These are phyloP conservation scores for Serilophus lunatus DNA, from an alignment of 2,113 vertebrate species.

Conservation along the genomic window DNA sequence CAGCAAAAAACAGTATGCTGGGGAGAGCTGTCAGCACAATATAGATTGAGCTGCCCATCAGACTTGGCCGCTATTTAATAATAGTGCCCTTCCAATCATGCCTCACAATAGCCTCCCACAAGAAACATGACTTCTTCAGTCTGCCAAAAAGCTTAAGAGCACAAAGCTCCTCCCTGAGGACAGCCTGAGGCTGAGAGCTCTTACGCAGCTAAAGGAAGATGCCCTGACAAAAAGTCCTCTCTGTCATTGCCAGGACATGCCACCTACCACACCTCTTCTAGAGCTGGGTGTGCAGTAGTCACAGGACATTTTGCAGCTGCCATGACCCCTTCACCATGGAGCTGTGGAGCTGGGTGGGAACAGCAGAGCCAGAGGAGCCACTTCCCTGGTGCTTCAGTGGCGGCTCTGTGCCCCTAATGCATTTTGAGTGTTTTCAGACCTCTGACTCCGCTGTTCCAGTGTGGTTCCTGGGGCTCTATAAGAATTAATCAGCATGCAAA, in stretches of 20 bases:
- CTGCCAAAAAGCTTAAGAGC: not conserved
- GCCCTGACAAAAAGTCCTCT: not conserved
- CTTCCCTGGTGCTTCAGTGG: not conserved
- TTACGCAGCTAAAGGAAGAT: not conserved
- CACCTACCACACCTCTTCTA: not conserved
- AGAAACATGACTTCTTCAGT: not conserved
- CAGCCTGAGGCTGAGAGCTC: not conserved
- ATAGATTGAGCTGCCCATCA: not conserved
- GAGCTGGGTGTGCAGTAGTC: not conserved
- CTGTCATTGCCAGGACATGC: not conserved
- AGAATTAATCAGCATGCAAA: not conserved
- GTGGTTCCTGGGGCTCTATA: not conserved
- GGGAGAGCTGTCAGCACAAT: not conserved
- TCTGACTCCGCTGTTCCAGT: not conserved
- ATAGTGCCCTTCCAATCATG: not conserved
- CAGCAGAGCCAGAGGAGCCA: not conserved
- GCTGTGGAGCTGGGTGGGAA: not conserved
- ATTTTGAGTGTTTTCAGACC: not conserved
- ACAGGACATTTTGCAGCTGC: not conserved
- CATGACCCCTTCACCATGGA: not conserved
- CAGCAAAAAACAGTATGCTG: not conserved
- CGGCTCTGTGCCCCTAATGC: rapidly evolving
- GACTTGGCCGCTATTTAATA: not conserved
- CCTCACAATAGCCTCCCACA: not conserved
- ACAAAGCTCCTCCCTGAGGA: not conserved